Percentiles rank a stretch among this genome's conserved stretches.
phyloP scores from a whole-genome alignment of 2,113 vertebrate species.

The Coturnix japonica region DNA sequence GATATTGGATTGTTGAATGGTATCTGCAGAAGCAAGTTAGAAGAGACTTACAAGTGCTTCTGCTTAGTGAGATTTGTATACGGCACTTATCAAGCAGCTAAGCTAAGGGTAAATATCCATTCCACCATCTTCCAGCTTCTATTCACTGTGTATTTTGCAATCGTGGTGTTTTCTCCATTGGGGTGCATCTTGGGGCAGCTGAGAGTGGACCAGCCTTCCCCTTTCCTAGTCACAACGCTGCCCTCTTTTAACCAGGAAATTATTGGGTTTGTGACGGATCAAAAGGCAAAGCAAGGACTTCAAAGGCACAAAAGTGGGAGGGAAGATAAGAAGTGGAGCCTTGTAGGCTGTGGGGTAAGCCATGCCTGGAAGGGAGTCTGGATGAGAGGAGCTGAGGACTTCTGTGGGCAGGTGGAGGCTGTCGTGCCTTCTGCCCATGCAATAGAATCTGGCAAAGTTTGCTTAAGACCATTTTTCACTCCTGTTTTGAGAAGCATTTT shows the following conservation, averaged over 20 bases:
- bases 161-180: neutral
- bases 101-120: neutral
- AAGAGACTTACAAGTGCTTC: neutral
- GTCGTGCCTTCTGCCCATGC: neutral
- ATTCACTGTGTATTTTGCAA: neutral
- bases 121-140: neutral
- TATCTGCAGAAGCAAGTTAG: neutral
- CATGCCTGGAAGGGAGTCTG: neutral
- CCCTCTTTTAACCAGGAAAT: neutral
- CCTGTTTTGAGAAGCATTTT: neutral
- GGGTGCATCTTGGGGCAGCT: neutral
- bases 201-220: neutral
- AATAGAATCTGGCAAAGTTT: neutral
- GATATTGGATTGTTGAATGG: accelerated
- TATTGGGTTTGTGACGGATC: neutral
- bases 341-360: neutral
- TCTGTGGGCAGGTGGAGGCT: neutral
- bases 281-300: conserved; percentile 19
- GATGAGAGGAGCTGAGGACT: neutral
- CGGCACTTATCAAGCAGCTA: neutral
- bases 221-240: neutral
- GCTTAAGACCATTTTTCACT: neutral
- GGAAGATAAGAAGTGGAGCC: conserved; percentile 19
- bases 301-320: conserved; percentile 35
- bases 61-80: neutral